Percentiles rank a stretch among this genome's conserved stretches.
These are phyloP conservation scores for Tonatia bakeri DNA, from an alignment of 2,113 vertebrate species.

Conservation along the genomic window DNA sequence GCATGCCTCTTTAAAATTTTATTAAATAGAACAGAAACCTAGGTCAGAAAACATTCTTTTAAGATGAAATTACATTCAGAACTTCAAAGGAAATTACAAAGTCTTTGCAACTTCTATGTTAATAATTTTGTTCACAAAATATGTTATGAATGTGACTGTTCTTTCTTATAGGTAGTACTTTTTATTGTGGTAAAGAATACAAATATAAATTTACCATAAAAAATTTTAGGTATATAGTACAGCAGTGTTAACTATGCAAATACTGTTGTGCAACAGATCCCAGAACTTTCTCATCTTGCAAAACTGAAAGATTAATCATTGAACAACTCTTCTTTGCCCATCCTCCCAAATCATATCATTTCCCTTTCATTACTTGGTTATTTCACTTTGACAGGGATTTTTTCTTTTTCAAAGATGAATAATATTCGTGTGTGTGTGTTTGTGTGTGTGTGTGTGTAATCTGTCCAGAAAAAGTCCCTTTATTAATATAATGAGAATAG, in stretches of 20 bases:
- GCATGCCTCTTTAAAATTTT: background rate
- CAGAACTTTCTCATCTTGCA: background rate
- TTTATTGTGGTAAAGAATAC: background rate
- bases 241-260: background rate
- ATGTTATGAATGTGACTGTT: background rate
- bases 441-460: too few species aligned
- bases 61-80: background rate
- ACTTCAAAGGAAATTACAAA: background rate
- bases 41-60: background rate
- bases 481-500: too few species aligned
- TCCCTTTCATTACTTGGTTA: background rate
- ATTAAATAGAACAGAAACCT: background rate
- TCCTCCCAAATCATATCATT: background rate
- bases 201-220: background rate
- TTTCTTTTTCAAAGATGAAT: background rate
- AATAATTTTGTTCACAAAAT: background rate
- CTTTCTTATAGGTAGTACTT: background rate
- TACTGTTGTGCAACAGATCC: background rate
- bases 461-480: too few species aligned
- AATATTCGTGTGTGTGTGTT: background rate
- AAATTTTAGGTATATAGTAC: background rate
- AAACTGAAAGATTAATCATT: background rate
- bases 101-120: background rate
- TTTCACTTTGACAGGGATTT: background rate
- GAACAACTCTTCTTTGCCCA: background rate